These are phyloP conservation scores for Gymnogyps californianus DNA, from an alignment of 2,113 vertebrate species.

Conservation along the genomic window DNA sequence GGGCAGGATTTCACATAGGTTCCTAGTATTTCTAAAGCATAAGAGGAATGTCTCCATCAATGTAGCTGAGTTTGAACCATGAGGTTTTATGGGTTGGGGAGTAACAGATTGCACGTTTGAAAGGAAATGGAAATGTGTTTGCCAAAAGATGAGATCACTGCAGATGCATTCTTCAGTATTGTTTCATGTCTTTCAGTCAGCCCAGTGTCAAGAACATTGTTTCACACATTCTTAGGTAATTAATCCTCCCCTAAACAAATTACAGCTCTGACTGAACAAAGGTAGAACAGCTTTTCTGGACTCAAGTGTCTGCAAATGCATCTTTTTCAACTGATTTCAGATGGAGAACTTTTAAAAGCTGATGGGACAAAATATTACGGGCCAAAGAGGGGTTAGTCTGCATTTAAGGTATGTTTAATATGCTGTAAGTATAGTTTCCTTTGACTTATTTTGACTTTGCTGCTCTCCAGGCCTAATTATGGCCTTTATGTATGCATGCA, in stretches of 20 bases:
- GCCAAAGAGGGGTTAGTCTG: not conserved
- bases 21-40: not conserved
- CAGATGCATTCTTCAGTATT: not conserved
- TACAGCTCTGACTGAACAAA: not conserved
- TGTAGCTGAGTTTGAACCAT: not conserved
- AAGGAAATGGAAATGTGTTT: not conserved
- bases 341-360: not conserved
- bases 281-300: not conserved
- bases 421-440: not conserved
- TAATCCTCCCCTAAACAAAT: not conserved
- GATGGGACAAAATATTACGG: not conserved
- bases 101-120: not conserved
- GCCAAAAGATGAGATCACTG: not conserved
- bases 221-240: not conserved
- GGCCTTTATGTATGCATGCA: fast-evolving
- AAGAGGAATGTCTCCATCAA: not conserved
- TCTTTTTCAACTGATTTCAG: not conserved
- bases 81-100: not conserved
- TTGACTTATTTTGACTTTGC: not conserved
- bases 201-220: not conserved
- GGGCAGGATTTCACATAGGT: not conserved
- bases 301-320: not conserved
- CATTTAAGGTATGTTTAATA: not conserved
- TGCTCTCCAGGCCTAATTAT: not conserved
- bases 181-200: not conserved